These are phyloP conservation scores for Anas bahamensis DNA, from an alignment of 2,797 vertebrate species.

Conservation along the genomic window DNA sequence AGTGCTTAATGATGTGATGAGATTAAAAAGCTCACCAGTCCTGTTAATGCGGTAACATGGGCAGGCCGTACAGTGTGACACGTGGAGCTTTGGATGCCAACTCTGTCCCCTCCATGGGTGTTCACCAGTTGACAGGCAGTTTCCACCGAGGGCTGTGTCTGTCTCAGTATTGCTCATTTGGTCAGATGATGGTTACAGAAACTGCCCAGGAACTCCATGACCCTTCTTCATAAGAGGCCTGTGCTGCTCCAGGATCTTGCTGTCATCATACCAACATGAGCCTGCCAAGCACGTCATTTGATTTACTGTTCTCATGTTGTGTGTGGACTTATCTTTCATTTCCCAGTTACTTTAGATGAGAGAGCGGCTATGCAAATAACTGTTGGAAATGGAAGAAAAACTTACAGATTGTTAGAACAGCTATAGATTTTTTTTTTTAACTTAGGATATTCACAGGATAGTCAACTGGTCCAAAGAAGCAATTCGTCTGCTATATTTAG, in stretches of 20 bases:
- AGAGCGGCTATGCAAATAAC: slow-evolving; percentile 29
- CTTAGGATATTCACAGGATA: not conserved
- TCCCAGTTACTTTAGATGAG: not conserved
- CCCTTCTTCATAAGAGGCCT: not conserved
- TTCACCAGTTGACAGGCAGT: not conserved
- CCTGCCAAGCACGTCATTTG: slow-evolving; percentile 38
- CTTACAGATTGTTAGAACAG: not conserved
- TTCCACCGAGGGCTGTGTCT: not conserved
- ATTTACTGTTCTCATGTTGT: slow-evolving; percentile 37
- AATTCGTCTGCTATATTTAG: not conserved
- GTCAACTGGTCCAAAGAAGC: not conserved
- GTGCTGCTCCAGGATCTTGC: slow-evolving; percentile 24
- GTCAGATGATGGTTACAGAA: slow-evolving; percentile 40
- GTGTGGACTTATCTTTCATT: not conserved
- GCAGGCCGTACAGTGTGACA: not conserved
- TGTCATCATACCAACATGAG: slow-evolving; percentile 13
- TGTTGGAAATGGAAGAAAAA: not conserved
- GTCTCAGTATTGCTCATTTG: not conserved
- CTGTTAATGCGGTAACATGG: not conserved
- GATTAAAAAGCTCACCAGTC: not conserved
- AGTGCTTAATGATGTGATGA: not conserved
- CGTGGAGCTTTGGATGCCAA: not conserved
- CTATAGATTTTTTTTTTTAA: not conserved
- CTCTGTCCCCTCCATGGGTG: not conserved
- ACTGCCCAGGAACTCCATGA: not conserved